phyloP scores from a whole-genome alignment of 2,888 invertebrate genomes.

The Furcula furcula region DNA sequence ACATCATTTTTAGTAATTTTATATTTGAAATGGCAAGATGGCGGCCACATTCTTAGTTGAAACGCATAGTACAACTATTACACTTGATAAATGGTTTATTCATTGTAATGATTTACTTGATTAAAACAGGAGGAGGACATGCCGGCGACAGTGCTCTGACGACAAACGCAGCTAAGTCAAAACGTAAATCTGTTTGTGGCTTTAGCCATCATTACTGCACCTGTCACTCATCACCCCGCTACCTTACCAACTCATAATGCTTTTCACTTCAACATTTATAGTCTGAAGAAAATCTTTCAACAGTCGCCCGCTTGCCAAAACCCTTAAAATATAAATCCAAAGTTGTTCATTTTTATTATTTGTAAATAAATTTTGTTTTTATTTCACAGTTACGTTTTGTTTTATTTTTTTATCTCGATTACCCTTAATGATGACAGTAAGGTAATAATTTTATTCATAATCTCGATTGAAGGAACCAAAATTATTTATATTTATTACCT shows the following conservation, averaged over 20 bases:
- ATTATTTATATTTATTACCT: conserved; percentile 41
- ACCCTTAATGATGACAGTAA: conserved; percentile 21
- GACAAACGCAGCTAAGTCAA: conserved; percentile 74
- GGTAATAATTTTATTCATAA: conserved; percentile 30
- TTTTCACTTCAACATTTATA: conserved; percentile 49
- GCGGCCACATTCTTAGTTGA: not conserved
- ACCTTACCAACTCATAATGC: conserved; percentile 71
- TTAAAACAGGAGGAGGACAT: conserved; percentile 72
- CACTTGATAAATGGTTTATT: too few relatives aligned
- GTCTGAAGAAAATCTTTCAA: conserved; percentile 31
- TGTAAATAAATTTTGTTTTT: conserved; percentile 59
- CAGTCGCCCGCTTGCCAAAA: conserved; percentile 51
- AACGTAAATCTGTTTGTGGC: conserved; percentile 69
- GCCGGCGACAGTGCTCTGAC: conserved; percentile 74
- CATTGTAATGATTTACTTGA: conserved; percentile 7
- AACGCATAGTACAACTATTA: not conserved
- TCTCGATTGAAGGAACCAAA: conserved; percentile 50
- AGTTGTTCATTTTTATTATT: conserved; percentile 44
- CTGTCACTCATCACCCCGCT: conserved; percentile 61
- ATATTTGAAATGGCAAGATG: not conserved
- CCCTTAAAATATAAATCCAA: conserved; percentile 39
- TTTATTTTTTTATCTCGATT: conserved; percentile 33
- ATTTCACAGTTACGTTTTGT: conserved; percentile 33
- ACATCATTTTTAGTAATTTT: too few relatives aligned
- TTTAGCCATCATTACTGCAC: conserved; percentile 65